Evolutionary conservation across 2,113 vertebrate species (phyloP), one percentile per base, ranked within the genome.

Genomic region (Apodemus sylvaticus): DNA sequence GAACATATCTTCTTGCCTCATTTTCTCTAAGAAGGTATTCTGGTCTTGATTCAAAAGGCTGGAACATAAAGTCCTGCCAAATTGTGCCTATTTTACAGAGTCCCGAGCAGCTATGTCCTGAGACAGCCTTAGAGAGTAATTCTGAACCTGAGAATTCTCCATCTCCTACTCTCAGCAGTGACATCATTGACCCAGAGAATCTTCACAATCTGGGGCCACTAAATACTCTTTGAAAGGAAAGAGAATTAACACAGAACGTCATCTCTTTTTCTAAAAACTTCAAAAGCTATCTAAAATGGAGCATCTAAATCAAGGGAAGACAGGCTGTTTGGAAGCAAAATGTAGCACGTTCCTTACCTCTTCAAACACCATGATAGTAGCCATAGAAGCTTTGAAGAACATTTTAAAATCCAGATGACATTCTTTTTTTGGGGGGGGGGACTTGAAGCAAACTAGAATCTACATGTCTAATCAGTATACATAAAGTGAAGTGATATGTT

Each of bases 11-110:
- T 79, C 66, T 66, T 36, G 12, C 58, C 48, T 94, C 87, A 53
- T 91, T 79, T 97, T 94, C 91, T 85, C 70, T 58, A 51, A 68
- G 66, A 91, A 91, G 58, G 5, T 48, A 36, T 74, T 86, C 62
- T 4, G 0, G 64, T 71, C 68, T 85, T 29, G 26, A 81, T 76
- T 92, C 74, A 68, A 91, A 89, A 89, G 58, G 22, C 14, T 2
- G 0, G 26, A 1, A 31, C 20, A n/a, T 39, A 53, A 86, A 58
- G 42, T 91, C 51, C 36, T 42, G 39, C 68, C 60, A 66, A 94
- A 71, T 16, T 42, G 20, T 34, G 1, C 0, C 55, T 79, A 0
- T 81, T 60, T 42, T 48, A 2, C 53, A 42, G 8, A 11, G 20
- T 16, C 6, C 4, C 1, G 2, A 62, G 34, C 4, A 13, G 22